Conservation (phyloP, 1,140 invertebrate genomes). For the Magallana angulata region DNA sequence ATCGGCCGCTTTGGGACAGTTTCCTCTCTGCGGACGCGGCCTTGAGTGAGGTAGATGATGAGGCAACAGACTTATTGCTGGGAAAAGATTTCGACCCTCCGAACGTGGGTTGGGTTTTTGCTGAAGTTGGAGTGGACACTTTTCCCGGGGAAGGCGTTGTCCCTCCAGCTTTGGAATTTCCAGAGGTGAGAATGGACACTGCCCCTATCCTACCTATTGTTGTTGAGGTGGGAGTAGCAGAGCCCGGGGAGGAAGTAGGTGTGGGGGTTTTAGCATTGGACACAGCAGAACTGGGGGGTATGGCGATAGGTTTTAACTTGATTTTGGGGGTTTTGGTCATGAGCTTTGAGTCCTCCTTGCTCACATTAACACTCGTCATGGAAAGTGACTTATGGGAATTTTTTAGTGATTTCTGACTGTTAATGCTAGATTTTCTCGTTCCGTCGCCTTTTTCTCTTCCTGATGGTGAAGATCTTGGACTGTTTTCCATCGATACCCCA, state of each 20-base stretch:
- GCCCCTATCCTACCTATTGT: constrained; percentile 65
- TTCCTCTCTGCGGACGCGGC: constrained; percentile 31
- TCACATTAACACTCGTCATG: constrained; percentile 59
- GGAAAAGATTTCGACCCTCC: constrained; percentile 46
- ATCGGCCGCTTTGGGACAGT: constrained; percentile 47
- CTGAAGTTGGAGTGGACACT: constrained; percentile 51
- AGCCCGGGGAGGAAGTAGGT: constrained; percentile 53
- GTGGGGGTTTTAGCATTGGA: constrained; percentile 57
- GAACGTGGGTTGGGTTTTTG: constrained; percentile 38
- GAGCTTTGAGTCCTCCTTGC: constrained; percentile 75
- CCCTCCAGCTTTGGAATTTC: constrained; percentile 40
- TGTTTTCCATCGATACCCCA: constrained; percentile 50
- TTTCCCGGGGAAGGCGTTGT: constrained; percentile 42
- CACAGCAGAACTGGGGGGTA: constrained; percentile 69
- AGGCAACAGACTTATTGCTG: constrained; percentile 39
- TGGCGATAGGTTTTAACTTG: constrained; percentile 76
- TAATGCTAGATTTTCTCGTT: constrained; percentile 58
- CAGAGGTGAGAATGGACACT: constrained; percentile 62
- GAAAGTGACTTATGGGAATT: constrained; percentile 52
- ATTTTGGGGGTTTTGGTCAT: constrained; percentile 76
- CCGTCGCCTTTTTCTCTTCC: constrained; percentile 51
- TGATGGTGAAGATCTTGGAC: constrained; percentile 51
- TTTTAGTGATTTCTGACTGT: constrained; percentile 64
- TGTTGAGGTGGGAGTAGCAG: constrained; percentile 77
- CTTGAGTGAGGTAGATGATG: constrained; percentile 45